Percentiles rank a stretch among this genome's conserved stretches.
Conservation (phyloP, 2,797 vertebrate genomes). For the Otus scops region DNA sequence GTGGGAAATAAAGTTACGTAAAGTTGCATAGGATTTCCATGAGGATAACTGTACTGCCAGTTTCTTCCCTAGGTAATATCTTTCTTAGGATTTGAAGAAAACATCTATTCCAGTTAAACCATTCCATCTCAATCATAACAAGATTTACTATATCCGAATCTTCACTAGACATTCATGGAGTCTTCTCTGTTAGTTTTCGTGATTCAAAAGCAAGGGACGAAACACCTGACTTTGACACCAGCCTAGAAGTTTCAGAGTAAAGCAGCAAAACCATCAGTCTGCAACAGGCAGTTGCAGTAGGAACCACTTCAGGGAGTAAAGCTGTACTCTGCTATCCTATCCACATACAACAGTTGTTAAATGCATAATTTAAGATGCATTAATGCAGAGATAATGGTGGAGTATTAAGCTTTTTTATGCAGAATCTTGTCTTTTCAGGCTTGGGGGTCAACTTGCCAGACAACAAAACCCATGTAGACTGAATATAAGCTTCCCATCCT, state of each 20-base stretch:
- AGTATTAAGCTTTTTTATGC: not conserved
- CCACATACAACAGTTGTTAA: not conserved
- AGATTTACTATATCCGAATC: not conserved
- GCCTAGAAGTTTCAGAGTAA: not conserved
- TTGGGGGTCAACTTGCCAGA: not conserved
- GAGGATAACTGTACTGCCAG: not conserved
- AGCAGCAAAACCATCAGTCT: not conserved
- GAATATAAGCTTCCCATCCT: not conserved
- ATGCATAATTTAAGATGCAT: not conserved
- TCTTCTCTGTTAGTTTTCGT: not conserved
- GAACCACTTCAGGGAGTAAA: not conserved
- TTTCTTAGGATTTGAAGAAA: not conserved
- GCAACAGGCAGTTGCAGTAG: not conserved
- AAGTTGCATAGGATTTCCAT: not conserved
- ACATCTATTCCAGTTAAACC: not conserved
- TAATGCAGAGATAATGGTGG: not conserved
- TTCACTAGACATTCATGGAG: not conserved
- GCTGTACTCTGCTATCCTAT: not conserved
- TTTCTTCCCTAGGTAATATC: not conserved
- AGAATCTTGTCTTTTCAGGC: not conserved
- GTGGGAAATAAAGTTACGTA: not conserved
- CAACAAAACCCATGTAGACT: not conserved
- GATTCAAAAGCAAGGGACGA: not conserved
- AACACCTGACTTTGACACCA: not conserved
- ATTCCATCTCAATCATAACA: not conserved